phyloP scores from a whole-genome alignment of 2,797 vertebrate species.

The Tachyglossus aculeatus region DNA sequence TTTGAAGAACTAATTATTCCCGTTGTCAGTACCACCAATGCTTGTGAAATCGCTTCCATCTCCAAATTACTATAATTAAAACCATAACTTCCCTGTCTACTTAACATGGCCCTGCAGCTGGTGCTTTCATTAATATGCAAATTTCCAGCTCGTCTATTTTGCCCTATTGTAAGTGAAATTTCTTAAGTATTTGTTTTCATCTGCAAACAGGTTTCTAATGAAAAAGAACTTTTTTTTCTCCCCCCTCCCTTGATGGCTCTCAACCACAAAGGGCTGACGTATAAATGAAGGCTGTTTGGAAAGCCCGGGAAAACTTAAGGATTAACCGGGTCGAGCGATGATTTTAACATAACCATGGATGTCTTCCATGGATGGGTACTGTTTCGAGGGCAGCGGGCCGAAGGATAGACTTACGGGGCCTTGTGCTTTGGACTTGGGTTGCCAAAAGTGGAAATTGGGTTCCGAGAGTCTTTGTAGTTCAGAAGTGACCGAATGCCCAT shows the following conservation, averaged over 20 bases:
- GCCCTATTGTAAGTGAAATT: slow-evolving; percentile 61
- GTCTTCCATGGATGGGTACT: not conserved
- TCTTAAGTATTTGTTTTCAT: slow-evolving; percentile 70
- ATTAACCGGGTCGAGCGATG: not conserved
- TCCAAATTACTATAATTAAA: slow-evolving; percentile 82
- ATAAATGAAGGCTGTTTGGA: slow-evolving; percentile 31
- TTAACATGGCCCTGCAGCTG: slow-evolving; percentile 74
- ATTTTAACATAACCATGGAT: not conserved
- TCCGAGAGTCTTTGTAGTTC: not conserved
- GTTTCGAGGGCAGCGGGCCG: not conserved
- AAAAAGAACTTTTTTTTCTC: slow-evolving; percentile 52
- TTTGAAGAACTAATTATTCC: slow-evolving; percentile 74
- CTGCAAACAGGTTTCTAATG: slow-evolving; percentile 61
- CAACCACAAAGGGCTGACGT: slow-evolving; percentile 40
- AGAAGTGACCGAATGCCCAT: not conserved
- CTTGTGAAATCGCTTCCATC: slow-evolving; percentile 71
- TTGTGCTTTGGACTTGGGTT: not conserved
- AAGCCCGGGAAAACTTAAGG: slow-evolving; percentile 6
- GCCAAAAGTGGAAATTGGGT: not conserved
- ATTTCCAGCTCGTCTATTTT: slow-evolving; percentile 67
- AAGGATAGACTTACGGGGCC: no score
- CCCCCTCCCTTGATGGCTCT: slow-evolving; percentile 62
- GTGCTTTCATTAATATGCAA: slow-evolving; percentile 72
- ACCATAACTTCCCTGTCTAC: slow-evolving; percentile 72
- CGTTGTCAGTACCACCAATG: slow-evolving; percentile 64